These are phyloP conservation scores for Cheilosia grossa DNA, from an alignment of 2,888 invertebrate species.

Conservation along the genomic window DNA sequence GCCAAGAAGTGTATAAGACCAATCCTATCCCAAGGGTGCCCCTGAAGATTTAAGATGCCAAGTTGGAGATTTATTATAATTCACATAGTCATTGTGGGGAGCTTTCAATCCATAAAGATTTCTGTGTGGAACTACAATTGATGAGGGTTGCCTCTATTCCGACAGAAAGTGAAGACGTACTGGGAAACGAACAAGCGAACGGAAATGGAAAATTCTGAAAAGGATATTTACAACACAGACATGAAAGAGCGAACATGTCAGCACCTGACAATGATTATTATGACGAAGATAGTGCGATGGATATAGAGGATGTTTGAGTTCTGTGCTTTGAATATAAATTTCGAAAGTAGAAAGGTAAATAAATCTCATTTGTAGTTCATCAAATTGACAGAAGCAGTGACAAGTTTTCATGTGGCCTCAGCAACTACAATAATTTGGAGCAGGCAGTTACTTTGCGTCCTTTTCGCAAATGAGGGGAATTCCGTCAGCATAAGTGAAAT, in stretches of 20 bases:
- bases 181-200: too few species aligned
- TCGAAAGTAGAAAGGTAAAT: background rate
- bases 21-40: background rate
- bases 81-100: conserved; percentile 27
- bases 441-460: too few species aligned
- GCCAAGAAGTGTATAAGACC: too few species aligned
- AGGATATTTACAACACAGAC: background rate
- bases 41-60: conserved; percentile 32
- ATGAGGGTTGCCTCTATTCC: conserved; percentile 31
- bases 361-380: background rate
- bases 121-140: conserved; percentile 8
- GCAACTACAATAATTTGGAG: too few species aligned
- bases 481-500: too few species aligned
- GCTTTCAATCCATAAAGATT: conserved; percentile 16
- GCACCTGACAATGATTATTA: conserved; percentile 35
- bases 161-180: conserved; percentile 1
- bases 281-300: conserved; percentile 21
- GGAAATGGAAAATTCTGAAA: too few species aligned
- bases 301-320: background rate
- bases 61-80: conserved; percentile 42
- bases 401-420: too few species aligned
- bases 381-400: background rate
- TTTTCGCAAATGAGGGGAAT: too few species aligned
- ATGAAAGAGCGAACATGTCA: conserved; percentile 18
- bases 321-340: conserved; percentile 18